These are phyloP conservation scores for Monomorium pharaonis DNA, from an alignment of 1,140 invertebrate genomes.

Conservation along the genomic window DNA sequence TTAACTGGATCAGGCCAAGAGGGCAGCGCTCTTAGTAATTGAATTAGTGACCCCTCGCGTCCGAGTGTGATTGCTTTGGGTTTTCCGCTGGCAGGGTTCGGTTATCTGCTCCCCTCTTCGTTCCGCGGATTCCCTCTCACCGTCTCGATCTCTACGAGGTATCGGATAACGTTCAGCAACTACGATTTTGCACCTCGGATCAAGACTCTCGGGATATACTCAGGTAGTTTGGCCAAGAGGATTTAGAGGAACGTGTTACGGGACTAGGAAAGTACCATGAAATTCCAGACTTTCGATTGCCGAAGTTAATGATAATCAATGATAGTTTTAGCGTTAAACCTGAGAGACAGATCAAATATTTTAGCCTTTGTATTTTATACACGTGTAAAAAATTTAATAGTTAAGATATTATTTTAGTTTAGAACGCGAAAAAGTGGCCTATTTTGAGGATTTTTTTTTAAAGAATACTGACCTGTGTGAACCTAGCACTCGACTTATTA, in stretches of 20 bases:
- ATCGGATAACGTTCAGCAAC: slow-evolving; percentile 38
- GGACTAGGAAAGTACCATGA: background rate
- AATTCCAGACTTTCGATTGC: background rate
- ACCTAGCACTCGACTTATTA: too few relatives aligned
- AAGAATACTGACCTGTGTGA: too few relatives aligned
- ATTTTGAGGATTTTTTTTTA: too few relatives aligned
- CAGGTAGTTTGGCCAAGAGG: background rate
- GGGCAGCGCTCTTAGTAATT: slow-evolving; percentile 79
- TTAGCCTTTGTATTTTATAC: too few relatives aligned
- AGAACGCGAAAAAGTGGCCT: too few relatives aligned
- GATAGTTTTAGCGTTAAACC: background rate
- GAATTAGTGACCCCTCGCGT: slow-evolving; percentile 82
- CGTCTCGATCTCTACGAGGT: slow-evolving; percentile 24
- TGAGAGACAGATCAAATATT: too few relatives aligned
- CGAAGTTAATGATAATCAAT: background rate
- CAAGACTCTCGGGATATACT: background rate
- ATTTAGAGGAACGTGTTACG: background rate
- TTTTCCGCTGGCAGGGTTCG: slow-evolving; percentile 61
- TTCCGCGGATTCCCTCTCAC: slow-evolving; percentile 15
- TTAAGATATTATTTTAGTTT: too few relatives aligned
- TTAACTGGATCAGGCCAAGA: slow-evolving; percentile 67
- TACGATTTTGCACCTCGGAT: slow-evolving; percentile 48
- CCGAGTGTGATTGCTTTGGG: slow-evolving; percentile 81
- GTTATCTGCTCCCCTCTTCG: background rate
- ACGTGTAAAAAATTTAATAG: too few relatives aligned